Conservation (phyloP, 1,140 invertebrate species). For the Drosophila santomea region DNA sequence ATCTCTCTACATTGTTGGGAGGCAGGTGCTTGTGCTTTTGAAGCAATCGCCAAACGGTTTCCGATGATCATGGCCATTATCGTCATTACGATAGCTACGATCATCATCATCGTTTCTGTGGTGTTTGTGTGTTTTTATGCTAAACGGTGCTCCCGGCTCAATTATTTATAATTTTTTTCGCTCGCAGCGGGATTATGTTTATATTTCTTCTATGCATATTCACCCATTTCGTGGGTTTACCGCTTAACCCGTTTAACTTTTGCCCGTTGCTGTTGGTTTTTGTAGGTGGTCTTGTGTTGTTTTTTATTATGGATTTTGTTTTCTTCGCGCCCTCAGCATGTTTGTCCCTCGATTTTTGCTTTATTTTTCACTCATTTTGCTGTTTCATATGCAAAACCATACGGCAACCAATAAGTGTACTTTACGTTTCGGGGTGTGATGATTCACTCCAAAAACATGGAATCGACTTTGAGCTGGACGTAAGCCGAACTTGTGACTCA, state of each 20-base stretch:
- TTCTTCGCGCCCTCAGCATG: constrained; percentile 10
- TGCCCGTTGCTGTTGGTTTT: constrained; percentile 16
- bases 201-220: constrained; percentile 18
- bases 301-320: constrained; percentile 13
- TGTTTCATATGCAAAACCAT: constrained; percentile 62
- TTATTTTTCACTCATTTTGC: constrained; percentile 26
- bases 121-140: constrained; percentile 38
- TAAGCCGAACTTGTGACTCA: constrained; percentile 41
- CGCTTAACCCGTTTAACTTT: constrained; percentile 55
- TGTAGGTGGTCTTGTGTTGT: constrained; percentile 20
- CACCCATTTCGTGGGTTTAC: constrained; percentile 59
- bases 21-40: constrained; percentile 11
- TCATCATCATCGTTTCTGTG: constrained; percentile 14
- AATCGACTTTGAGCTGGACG: constrained; percentile 61
- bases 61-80: constrained; percentile 23
- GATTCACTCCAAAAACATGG: constrained; percentile 68
- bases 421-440: constrained; percentile 52
- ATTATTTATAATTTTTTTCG: constrained; percentile 58
- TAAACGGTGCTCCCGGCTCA: constrained; percentile 45
- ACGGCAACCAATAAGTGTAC: constrained; percentile 45
- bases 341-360: constrained; percentile 23
- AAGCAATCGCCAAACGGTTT: constrained; percentile 36
- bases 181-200: constrained; percentile 32
- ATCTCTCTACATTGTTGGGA: constrained; percentile 1
- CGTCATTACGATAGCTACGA: constrained; percentile 12